Conservation (phyloP, 2,797 vertebrate species). For the Phataginus tetradactyla region DNA sequence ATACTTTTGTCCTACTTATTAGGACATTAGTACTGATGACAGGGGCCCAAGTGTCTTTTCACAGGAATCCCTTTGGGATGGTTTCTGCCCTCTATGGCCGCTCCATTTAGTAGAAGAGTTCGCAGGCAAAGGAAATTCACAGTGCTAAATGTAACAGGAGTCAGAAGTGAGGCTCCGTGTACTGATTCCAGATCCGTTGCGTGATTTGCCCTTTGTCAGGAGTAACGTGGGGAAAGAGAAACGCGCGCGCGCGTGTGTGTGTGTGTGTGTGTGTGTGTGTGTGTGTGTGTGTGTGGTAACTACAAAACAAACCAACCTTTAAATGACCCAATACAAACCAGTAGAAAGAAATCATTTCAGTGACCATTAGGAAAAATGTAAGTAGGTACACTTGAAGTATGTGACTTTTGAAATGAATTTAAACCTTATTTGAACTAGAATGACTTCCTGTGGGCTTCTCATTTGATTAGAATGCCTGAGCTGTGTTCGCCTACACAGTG, state of each 20-base stretch:
- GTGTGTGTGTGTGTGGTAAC: neutral
- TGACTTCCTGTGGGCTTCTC: constrained; percentile 29
- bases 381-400: constrained; percentile 1
- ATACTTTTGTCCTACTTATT: neutral
- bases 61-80: neutral
- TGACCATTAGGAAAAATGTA: constrained; percentile 20
- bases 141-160: neutral
- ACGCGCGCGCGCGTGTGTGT: too few species aligned
- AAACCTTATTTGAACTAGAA: constrained; percentile 37
- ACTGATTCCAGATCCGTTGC: neutral
- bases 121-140: neutral
- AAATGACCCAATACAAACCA: neutral
- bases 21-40: neutral
- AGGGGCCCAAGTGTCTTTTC: neutral
- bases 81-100: neutral
- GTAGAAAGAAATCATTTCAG: constrained; percentile 38
- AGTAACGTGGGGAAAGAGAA: neutral
- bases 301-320: constrained; percentile 2
- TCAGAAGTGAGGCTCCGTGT: neutral
- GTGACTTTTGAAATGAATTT: constrained; percentile 52
- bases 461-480: neutral
- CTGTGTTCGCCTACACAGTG: neutral
- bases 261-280: neutral
- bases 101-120: neutral
- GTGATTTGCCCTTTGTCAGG: neutral